A percentile compares a stretch with the other conserved stretches of the same genome.
phyloP scores from a whole-genome alignment of 2,113 vertebrate genomes.

The Emydocephalus ijimae region DNA sequence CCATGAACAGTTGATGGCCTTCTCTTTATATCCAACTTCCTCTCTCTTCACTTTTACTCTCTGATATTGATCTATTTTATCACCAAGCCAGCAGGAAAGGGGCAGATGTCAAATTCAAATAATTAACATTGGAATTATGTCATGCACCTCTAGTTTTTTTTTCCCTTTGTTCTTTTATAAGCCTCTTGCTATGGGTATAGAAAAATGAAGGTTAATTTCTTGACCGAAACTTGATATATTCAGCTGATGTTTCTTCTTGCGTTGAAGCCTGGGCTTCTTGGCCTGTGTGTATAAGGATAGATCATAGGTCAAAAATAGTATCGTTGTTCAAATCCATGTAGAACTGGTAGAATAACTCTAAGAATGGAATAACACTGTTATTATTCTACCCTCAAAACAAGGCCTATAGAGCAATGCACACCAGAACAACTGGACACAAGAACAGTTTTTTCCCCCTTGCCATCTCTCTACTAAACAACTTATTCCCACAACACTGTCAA shows the following conservation, averaged over 20 bases:
- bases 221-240: not conserved
- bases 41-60: not conserved
- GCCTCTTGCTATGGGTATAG: not conserved
- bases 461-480: no score
- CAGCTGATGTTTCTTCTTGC: not conserved
- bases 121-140: not conserved
- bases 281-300: not conserved
- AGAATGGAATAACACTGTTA: not conserved
- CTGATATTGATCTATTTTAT: slow-evolving; percentile 1
- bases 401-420: no score
- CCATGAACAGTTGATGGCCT: not conserved
- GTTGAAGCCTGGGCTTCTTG: not conserved
- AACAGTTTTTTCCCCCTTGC: no score
- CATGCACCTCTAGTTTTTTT: not conserved
- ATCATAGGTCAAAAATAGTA: not conserved
- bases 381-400: no score
- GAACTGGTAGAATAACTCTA: not conserved
- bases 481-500: no score
- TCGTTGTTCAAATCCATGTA: not conserved
- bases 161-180: not conserved
- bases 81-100: not conserved
- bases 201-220: not conserved
- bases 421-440: no score
- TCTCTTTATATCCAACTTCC: not conserved
- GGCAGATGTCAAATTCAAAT: not conserved